phyloP scores from a whole-genome alignment of 23 tunicate genomes.

The Styela clava region DNA sequence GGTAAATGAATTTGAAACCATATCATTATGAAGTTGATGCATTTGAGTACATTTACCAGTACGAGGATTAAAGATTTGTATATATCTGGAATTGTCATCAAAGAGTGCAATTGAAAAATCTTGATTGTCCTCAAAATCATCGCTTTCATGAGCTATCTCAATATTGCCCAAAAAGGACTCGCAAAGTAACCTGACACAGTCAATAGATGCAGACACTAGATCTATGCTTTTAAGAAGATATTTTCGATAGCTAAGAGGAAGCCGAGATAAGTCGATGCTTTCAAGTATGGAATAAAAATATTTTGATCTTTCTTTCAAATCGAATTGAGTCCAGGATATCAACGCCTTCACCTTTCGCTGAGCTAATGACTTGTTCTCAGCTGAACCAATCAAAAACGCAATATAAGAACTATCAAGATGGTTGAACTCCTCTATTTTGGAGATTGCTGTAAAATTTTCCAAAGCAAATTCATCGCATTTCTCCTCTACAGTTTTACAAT shows the following conservation, averaged over 20 bases:
- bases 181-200: background rate
- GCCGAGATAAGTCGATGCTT: background rate
- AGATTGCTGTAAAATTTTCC: background rate
- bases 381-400: background rate
- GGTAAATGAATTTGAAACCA: background rate
- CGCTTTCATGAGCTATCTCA: background rate
- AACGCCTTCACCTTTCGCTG: background rate
- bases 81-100: background rate
- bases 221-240: background rate
- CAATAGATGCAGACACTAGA: background rate
- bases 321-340: background rate
- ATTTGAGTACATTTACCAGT: background rate
- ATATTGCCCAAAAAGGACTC: background rate
- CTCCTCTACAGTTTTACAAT: background rate
- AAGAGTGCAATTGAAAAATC: background rate
- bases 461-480: constrained; percentile 1
- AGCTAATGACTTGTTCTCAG: background rate
- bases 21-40: background rate
- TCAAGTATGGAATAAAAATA: background rate
- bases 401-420: background rate
- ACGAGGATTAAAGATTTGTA: background rate
- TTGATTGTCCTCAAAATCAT: background rate
- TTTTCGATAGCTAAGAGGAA: background rate
- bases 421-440: background rate
- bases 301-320: background rate